Percentiles rank a stretch among this genome's conserved stretches.
phyloP scores from a whole-genome alignment of 2,888 invertebrate genomes.

The Ectemnius continuus region DNA sequence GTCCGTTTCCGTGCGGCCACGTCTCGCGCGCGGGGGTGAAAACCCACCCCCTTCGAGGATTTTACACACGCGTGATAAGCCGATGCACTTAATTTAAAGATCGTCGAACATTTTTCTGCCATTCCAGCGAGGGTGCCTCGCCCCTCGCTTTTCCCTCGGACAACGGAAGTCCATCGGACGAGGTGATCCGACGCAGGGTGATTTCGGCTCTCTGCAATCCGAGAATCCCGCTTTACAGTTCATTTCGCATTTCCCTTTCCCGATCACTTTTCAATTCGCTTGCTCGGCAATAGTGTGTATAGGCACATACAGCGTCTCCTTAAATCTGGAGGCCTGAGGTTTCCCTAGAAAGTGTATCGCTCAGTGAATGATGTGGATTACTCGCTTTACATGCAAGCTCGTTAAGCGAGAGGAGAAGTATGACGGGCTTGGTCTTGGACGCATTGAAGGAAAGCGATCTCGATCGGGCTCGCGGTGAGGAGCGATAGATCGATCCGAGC shows the following conservation, averaged over 20 bases:
- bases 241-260: slow-evolving; percentile 62
- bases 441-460: slow-evolving; percentile 27
- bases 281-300: background rate
- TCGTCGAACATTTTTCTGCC: slow-evolving; percentile 56
- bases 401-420: slow-evolving; percentile 4
- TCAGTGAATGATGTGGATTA: background rate
- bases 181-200: slow-evolving; percentile 35
- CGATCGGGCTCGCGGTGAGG: slow-evolving; percentile 15
- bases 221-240: slow-evolving; percentile 71
- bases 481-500: slow-evolving; percentile 32
- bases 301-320: background rate
- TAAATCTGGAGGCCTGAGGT: too few relatives aligned
- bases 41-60: slow-evolving; percentile 63
- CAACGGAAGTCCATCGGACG: slow-evolving; percentile 39
- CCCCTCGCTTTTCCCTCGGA: background rate
- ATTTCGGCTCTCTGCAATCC: slow-evolving; percentile 63
- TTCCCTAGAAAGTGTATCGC: too few relatives aligned
- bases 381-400: background rate
- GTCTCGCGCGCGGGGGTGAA: slow-evolving; percentile 33
- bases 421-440: background rate
- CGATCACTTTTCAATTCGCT: slow-evolving; percentile 31
- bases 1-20: slow-evolving; percentile 29
- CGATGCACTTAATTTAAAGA: slow-evolving; percentile 76
- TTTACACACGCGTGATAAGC: slow-evolving; percentile 76
- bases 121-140: background rate